Percentiles rank a stretch among this genome's conserved stretches.
Evolutionary conservation across 92 coral and sea anemone genomes (phyloP).

Genomic region (Meandrina meandrites): DNA sequence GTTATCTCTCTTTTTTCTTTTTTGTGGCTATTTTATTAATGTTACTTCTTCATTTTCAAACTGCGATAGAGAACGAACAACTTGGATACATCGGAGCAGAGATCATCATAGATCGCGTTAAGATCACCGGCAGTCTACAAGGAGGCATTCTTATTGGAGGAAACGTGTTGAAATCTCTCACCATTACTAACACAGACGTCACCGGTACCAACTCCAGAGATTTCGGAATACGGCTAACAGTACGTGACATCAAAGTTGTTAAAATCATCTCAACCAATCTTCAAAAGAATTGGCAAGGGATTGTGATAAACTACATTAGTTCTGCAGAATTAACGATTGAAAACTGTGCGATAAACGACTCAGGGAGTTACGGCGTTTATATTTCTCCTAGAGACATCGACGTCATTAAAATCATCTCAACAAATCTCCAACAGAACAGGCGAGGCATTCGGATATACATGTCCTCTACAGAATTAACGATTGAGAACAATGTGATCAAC

Average conservation of each 20-base stretch:
- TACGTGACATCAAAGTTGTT: background rate
- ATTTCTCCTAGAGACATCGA: background rate
- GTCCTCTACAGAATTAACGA: background rate
- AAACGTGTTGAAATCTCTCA: conserved; percentile 21
- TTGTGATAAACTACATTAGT: conserved; percentile 21
- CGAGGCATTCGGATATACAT: conserved; percentile 36
- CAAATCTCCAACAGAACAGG: conserved; percentile 29
- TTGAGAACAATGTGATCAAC: conserved; percentile 36
- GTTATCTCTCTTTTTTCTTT: no score
- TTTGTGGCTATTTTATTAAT: no score
- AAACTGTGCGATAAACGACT: conserved; percentile 37
- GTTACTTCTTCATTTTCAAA: background rate
- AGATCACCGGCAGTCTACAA: conserved; percentile 1
- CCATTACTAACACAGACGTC: conserved; percentile 17
- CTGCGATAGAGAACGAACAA: background rate
- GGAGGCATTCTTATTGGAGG: conserved; percentile 43
- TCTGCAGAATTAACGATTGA: background rate
- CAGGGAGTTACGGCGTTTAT: no score
- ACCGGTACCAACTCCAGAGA: conserved; percentile 27
- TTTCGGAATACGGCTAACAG: conserved; percentile 25
- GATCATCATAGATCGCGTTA: conserved; percentile 13
- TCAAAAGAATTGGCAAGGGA: conserved; percentile 39
- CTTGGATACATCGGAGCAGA: conserved; percentile 9
- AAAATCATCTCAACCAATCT: background rate
- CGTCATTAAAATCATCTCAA: background rate